Percentiles rank a stretch among this genome's conserved stretches.
phyloP scores from a whole-genome alignment of 2,888 invertebrate species.

The Eucera pruinosa region DNA sequence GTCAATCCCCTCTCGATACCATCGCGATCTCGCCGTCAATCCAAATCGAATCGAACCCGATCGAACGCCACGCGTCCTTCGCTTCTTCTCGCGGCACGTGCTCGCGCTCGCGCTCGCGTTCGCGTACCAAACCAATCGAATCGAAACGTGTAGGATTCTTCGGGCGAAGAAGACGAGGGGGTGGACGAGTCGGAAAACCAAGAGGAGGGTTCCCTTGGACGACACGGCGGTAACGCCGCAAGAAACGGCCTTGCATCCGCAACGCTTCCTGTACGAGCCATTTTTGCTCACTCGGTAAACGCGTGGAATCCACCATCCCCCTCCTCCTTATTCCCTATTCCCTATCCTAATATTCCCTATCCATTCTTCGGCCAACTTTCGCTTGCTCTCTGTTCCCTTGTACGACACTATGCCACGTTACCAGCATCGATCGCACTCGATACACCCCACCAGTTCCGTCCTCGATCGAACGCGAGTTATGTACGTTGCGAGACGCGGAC shows the following conservation, averaged over 20 bases:
- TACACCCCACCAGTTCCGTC: neutral
- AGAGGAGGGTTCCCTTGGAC: constrained; percentile 80
- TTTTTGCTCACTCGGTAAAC: constrained; percentile 82
- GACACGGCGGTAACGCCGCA: constrained; percentile 77
- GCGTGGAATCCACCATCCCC: constrained; percentile 64
- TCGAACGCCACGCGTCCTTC: no score
- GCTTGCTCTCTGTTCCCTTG: neutral
- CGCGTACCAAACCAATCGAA: neutral
- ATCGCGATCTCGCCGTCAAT: neutral
- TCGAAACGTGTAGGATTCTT: constrained; percentile 79
- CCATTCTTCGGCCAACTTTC: no score
- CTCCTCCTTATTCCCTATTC: neutral
- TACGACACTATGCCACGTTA: constrained; percentile 1
- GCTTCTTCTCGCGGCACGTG: no score
- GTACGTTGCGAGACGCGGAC: neutral
- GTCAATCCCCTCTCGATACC: constrained; percentile 6
- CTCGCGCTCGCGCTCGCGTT: neutral
- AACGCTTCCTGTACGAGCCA: constrained; percentile 83
- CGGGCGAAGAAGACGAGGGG: constrained; percentile 82
- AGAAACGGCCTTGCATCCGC: constrained; percentile 82
- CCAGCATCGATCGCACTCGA: constrained; percentile 13
- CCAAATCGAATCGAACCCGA: no score
- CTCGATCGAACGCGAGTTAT: neutral
- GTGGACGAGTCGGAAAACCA: constrained; percentile 82
- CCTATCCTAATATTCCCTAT: neutral